phyloP scores from a whole-genome alignment of 35 echinoderm and acorn worm species.

The Hemicentrotus pulcherrimus region DNA sequence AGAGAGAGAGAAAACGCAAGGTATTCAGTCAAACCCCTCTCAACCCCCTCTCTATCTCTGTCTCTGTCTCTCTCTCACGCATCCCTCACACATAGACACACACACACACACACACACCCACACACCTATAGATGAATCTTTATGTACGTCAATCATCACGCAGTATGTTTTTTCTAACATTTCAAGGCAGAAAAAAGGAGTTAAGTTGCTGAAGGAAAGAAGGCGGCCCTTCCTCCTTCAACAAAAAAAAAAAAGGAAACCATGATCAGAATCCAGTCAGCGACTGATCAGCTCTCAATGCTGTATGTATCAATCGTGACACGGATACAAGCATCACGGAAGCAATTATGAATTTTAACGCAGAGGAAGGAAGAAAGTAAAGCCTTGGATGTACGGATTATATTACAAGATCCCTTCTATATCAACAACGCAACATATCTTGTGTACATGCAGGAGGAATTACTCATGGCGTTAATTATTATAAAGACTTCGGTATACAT shows the following conservation, averaged over 20 bases:
- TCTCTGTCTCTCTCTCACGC: too few relatives aligned
- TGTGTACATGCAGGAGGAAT: neutral
- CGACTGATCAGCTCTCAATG: neutral
- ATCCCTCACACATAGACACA: too few relatives aligned
- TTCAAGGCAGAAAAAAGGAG: neutral
- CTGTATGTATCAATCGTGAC: neutral
- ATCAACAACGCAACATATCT: neutral
- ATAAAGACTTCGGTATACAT: too few relatives aligned
- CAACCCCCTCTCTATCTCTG: too few relatives aligned
- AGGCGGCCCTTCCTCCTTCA: neutral
- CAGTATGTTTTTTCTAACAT: neutral
- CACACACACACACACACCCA: neutral
- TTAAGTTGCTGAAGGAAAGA: neutral
- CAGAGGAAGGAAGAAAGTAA: slow-evolving; percentile 5
- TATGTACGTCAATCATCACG: neutral
- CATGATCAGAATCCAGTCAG: neutral
- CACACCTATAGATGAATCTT: neutral
- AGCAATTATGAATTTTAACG: slow-evolving; percentile 28
- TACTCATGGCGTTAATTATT: neutral
- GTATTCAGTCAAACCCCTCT: neutral
- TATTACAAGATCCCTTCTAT: slow-evolving; percentile 1
- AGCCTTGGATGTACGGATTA: neutral
- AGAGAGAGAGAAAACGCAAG: neutral
- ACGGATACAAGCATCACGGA: neutral
- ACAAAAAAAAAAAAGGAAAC: too few relatives aligned